Evolutionary conservation across 2,888 invertebrate genomes (phyloP), one percentile per base, ranked within the genome.

Genomic region (Malacosoma neustria): DNA sequence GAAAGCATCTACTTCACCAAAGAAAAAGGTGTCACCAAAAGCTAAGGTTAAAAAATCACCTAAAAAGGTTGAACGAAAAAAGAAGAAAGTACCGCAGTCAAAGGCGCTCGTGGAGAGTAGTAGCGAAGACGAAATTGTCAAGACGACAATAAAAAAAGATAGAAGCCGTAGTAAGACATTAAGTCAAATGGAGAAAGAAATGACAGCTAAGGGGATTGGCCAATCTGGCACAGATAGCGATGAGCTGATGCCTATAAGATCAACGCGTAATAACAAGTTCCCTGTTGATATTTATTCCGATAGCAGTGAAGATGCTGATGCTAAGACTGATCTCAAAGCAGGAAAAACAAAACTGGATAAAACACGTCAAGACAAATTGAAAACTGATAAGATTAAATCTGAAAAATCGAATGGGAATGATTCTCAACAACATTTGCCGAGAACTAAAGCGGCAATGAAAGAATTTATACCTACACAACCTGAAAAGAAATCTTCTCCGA

Each of bases 401-500:
- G 88, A 88, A 36, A 87, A 87, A 46, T 89, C 90, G 11, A 89
- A 88, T 54, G 89, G 89, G 29, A 91, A 89, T 58, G 92, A 92
- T 71, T 90, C 91, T 4, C 90, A 91, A 54, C 90, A 90, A 61
- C 87, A 88, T 45, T 82, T 89, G 50, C 88, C 93, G 45, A 88
- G 93, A 52, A 95, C 94, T 9, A 95, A 95, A 79, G 94, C 92
- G 11, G 93, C 94, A 6, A 91, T 94, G 71, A 95, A 95, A 72
- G 93, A 94, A 63, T 95, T 95, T 61, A 89, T 92, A 32, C 86
- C 88, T 9, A 66, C 72, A 29, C 84, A 76, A 51, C 61, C 71
- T 45, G 79, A 70, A 48, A 70, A 70, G 65, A 75, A 74, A 62
- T 57, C 48, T 29, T 41, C 50, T 5, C 29, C 47, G 3, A 39